Evolutionary conservation across 2,888 invertebrate genomes (phyloP), one percentile per base, ranked within the genome.

Genomic region (Stegana nigrithorax): DNA sequence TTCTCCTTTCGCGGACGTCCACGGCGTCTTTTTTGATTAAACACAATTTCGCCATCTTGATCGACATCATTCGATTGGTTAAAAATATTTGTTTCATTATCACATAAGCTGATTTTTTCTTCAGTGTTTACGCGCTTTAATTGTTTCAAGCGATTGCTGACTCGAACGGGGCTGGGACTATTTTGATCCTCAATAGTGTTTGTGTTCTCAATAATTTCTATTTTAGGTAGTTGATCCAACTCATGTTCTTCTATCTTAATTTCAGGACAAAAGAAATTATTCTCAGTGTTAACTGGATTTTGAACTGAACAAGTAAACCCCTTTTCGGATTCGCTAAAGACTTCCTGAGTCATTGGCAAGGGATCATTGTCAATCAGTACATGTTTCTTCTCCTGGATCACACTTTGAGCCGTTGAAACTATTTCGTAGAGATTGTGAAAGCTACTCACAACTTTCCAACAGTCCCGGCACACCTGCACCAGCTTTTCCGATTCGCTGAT

Each of bases 171-270:
- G 1, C 57, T 25, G n/a, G 64, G 67, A 19, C 8, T 12, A 12
- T 36, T 45, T 4, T 47, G 4, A 36, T 21, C 21, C 21, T 66
- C 21, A 21, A 36, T 64, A 36, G 65, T 66, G n/a, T 44, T 14
- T 0, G 68, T 65, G 6, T 67, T 71, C 55, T 82, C 82, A 2
- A 82, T 67, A 25, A 82, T 80, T 67, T 82, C 83, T 29, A 82
- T 81, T 66, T 82, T 78, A 2, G 82, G 82, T 57, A 82, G 58
- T 32, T 82, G 72, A 25, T 82, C 83, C 29, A 82, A 68, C 44
- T 82, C 82, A 59, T 81, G 75, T 2, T 81, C 82, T 53, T 82
- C 82, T 12, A 82, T 80, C 61, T 82, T 82, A 0, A 82, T 73
- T 69, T 82, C 82, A 2, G 77, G 77, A 23, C 78, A 78, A 8